These are phyloP conservation scores for Cylindroiulus punctatus DNA, from an alignment of 2,888 invertebrate species.

Conservation along the genomic window DNA sequence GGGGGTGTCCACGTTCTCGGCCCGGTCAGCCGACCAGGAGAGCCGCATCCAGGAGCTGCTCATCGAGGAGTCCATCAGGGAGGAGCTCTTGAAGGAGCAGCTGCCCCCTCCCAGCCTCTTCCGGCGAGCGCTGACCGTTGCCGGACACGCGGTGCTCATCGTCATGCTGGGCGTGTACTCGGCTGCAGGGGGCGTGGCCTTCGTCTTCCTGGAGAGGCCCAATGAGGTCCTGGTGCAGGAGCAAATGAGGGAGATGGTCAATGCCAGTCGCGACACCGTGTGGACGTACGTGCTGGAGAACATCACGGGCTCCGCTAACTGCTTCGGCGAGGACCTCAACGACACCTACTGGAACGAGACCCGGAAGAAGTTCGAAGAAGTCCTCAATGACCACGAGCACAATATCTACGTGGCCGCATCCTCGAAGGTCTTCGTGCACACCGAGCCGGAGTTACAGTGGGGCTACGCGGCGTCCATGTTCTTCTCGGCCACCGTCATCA, in stretches of 20 bases:
- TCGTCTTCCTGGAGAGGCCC: constrained; percentile 55
- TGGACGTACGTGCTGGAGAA: background rate
- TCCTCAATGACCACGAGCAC: constrained; percentile 65
- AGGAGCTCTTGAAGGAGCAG: background rate
- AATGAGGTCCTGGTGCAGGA: constrained; percentile 49
- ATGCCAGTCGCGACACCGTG: too few species aligned
- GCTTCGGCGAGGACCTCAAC: constrained; percentile 61
- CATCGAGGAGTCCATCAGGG: background rate
- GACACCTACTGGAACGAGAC: background rate
- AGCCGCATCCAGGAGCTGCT: constrained; percentile 15
- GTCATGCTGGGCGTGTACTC: constrained; percentile 81
- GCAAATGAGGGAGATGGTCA: background rate
- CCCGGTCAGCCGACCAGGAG: constrained; percentile 37
- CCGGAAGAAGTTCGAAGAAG: background rate
- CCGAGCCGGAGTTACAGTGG: constrained; percentile 70
- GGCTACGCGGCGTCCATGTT: constrained; percentile 84
- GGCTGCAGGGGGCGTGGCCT: constrained; percentile 78
- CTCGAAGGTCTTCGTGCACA: constrained; percentile 68
- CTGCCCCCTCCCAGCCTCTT: constrained; percentile 40
- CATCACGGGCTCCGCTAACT: background rate
- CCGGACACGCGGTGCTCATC: constrained; percentile 79
- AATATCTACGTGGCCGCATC: constrained; percentile 78
- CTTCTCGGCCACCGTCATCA: constrained; percentile 89
- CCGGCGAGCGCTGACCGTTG: constrained; percentile 58
- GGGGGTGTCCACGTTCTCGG: constrained; percentile 23